Base-by-base conservation (phyloP, 64 coral and sea anemone species). In the Stichodactyla mertensii region DNA sequence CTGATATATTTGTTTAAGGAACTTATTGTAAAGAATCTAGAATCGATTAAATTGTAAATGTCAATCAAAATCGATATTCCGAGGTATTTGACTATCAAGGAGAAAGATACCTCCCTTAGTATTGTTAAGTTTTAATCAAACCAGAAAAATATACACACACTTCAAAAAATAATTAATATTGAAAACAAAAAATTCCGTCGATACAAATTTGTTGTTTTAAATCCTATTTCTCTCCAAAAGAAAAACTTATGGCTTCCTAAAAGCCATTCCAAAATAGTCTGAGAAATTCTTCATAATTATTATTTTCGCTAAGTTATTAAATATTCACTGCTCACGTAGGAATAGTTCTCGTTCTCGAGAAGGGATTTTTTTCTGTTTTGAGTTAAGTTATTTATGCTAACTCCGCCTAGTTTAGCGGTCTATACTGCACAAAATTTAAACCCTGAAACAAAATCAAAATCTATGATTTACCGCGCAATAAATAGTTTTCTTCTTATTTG, bases 11-110 rank as follows among this genome's bases (percentile, higher is more conserved):
- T 81, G 78, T 81, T 81, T 81, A 55, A 81, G 78, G 52, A 55
- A 81, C 78, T 81, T 53, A 81, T 81, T 81, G 78, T 15, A 22
- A 81, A 22, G 53, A 81, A 53, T 81, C 54, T 53, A 81, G 78
- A 81, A 81, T 81, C 53, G 78, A 52, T 74, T 74, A 74, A 10
- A 74, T 74, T 23, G 69, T 74, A 9, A 11, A 31, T 3, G 69
- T 74, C 69, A 74, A 74, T 74, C 69, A 74, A 74, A 74, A 4
- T 10, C 26, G 69, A 10, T 74, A 74, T 74, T 74, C 24, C 69
- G 15, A 74, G 0, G 24, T 74, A 26, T 74, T 74, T 74, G 24
- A 27, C 69, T 13, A 74, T 74, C n/a, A 27, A 74, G 26, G 69
- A 2, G 6, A 31, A 74, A 74, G 56, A 74, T 27, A 74, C 10